These are phyloP conservation scores for Girardia tigrina DNA, from an alignment of 2,888 invertebrate genomes.

Conservation along the genomic window DNA sequence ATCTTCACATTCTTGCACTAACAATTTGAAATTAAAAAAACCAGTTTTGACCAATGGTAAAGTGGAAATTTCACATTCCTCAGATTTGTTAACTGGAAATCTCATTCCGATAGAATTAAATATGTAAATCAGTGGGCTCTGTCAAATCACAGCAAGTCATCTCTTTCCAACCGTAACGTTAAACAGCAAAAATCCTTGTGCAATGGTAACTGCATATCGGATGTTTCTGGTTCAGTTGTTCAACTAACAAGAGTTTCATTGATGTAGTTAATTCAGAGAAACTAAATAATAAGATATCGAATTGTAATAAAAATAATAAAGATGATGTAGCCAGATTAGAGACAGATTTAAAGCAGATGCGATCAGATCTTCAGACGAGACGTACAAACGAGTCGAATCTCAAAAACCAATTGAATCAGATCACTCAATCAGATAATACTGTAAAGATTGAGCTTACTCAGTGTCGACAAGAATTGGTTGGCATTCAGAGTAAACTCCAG, in stretches of 20 bases:
- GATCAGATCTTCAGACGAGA: conserved; percentile 62
- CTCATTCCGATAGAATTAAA: neutral
- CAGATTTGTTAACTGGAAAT: too few species aligned
- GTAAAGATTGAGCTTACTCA: conserved; percentile 62
- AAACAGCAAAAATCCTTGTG: conserved; percentile 1
- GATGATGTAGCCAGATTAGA: conserved; percentile 54
- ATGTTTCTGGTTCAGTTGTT: neutral
- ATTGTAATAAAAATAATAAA: neutral
- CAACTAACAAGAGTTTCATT: neutral
- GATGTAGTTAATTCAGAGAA: neutral
- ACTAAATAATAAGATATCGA: neutral
- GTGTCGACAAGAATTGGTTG: conserved; percentile 72
- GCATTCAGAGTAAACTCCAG: conserved; percentile 68
- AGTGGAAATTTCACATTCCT: too few species aligned
- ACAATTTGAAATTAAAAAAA: too few species aligned
- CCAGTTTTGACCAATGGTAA: too few species aligned
- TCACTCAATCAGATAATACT: conserved; percentile 60
- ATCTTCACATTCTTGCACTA: too few species aligned
- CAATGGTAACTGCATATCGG: neutral
- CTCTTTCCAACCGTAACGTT: conserved; percentile 13
- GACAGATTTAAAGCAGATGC: conserved; percentile 60
- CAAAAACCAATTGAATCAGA: conserved; percentile 58
- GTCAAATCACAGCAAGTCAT: neutral
- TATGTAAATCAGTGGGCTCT: conserved; percentile 10
- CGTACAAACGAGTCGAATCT: conserved; percentile 62